A percentile compares a stretch with the other conserved stretches of the same genome.
Evolutionary conservation across 2,113 vertebrate genomes (phyloP).

Genomic region (Corythornis madagascariensis): DNA sequence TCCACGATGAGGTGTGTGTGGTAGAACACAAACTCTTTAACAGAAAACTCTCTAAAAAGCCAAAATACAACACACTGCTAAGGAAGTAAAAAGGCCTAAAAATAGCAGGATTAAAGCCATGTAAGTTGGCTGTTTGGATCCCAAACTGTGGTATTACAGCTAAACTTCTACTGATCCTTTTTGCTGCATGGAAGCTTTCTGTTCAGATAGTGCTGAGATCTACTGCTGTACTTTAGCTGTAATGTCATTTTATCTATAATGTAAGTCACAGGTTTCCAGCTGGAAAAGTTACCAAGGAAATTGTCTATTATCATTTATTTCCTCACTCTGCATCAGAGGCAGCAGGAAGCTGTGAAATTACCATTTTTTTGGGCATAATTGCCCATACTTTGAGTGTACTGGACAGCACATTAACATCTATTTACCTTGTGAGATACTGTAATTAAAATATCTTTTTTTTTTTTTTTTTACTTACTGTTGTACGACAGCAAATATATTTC

Average conservation of each 20-base stretch:
- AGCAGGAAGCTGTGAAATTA: neutral
- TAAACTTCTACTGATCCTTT: neutral
- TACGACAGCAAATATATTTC: neutral
- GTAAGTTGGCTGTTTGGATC: neutral
- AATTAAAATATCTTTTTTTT: neutral
- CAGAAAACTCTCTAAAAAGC: slow-evolving; percentile 48
- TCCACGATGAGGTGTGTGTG: slow-evolving; percentile 79
- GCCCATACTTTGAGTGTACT: neutral
- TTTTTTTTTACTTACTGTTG: slow-evolving; percentile 5
- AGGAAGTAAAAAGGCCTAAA: slow-evolving; percentile 25
- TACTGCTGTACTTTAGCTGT: neutral
- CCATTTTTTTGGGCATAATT: neutral
- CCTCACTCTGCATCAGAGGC: neutral
- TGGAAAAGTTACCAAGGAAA: neutral
- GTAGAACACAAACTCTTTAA: slow-evolving; percentile 79
- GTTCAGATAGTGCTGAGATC: neutral
- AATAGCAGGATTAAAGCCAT: neutral
- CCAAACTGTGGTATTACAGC: neutral
- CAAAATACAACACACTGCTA: neutral
- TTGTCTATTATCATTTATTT: neutral
- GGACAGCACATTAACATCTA: neutral
- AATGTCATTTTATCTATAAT: neutral
- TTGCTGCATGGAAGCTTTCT: neutral
- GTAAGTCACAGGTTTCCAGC: neutral
- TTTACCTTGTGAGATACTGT: neutral